Conservation (phyloP, 2,113 vertebrate species). For the Sciurus niger region DNA sequence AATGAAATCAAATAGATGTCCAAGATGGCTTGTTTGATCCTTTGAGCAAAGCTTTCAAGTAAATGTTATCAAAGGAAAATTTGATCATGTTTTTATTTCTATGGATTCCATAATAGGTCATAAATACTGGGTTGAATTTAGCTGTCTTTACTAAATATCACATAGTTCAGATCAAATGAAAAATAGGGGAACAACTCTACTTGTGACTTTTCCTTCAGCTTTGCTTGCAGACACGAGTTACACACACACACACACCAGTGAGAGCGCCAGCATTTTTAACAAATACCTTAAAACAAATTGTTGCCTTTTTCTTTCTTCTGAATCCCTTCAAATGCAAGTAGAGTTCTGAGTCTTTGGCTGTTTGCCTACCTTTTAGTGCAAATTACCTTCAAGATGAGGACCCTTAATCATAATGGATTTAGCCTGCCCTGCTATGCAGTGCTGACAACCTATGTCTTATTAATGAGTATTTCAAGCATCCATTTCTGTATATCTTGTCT, state of each 20-base stretch:
- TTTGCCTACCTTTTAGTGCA: conserved; percentile 58
- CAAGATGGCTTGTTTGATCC: not conserved
- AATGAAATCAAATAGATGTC: not conserved
- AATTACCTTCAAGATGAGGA: not conserved
- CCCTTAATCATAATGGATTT: conserved; percentile 42
- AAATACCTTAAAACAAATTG: conserved; percentile 14
- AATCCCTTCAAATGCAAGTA: conserved; percentile 37
- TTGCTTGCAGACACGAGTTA: not conserved
- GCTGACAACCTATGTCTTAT: not conserved
- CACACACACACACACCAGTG: not conserved
- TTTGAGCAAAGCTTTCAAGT: conserved; percentile 43
- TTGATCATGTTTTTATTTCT: not conserved
- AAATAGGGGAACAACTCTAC: not conserved
- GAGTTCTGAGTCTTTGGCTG: not conserved
- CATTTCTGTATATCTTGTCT: conserved; percentile 61
- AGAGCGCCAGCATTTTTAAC: not conserved
- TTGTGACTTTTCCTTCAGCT: conserved; percentile 11
- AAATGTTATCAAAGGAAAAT: not conserved
- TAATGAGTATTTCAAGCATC: conserved; percentile 11
- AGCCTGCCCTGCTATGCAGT: not conserved
- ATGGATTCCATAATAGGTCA: not conserved
- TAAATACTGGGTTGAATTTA: not conserved
- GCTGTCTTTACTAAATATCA: not conserved
- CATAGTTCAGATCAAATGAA: not conserved
- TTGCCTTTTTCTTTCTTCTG: conserved; percentile 1